Percentiles rank a stretch among this genome's conserved stretches.
phyloP scores from a whole-genome alignment of 2,888 invertebrate genomes.

The Pyrrhia umbra region DNA sequence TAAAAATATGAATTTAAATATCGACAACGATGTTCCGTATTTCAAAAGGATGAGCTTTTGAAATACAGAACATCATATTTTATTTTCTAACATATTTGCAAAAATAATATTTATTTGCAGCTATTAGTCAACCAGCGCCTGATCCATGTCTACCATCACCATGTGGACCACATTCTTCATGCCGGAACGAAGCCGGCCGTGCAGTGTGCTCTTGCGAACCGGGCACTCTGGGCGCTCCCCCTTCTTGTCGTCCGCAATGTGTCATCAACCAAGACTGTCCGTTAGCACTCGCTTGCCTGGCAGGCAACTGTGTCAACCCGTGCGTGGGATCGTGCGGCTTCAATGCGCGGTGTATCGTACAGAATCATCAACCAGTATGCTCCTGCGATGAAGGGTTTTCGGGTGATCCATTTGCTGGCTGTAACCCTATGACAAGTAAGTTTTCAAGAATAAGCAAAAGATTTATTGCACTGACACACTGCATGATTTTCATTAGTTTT shows the following conservation, averaged over 20 bases:
- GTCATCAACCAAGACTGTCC: constrained; percentile 95
- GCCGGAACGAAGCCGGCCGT: constrained; percentile 91
- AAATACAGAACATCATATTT: no score
- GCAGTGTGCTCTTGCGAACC: constrained; percentile 93
- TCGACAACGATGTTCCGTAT: no score
- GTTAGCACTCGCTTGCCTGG: constrained; percentile 92
- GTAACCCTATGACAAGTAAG: constrained; percentile 91
- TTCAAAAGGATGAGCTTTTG: no score
- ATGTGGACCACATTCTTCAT: constrained; percentile 92
- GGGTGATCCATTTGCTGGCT: constrained; percentile 95
- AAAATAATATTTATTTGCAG: constrained; percentile 64
- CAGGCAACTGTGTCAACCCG: constrained; percentile 93
- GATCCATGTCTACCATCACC: constrained; percentile 93
- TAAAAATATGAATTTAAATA: no score
- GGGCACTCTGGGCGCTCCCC: constrained; percentile 94
- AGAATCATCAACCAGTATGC: constrained; percentile 94
- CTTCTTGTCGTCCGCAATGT: constrained; percentile 94
- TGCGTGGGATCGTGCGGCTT: constrained; percentile 94
- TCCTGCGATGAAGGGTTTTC: constrained; percentile 93
- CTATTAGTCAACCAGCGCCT: constrained; percentile 72
- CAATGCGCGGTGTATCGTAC: constrained; percentile 93
- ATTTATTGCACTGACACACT: constrained; percentile 49
- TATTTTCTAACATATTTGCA: no score
- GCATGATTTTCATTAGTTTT: constrained; percentile 62
- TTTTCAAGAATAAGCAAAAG: constrained; percentile 31